Evolutionary conservation across 2,797 vertebrate genomes (phyloP), one percentile per base, ranked within the genome.

Genomic region (Alauda arvensis): DNA sequence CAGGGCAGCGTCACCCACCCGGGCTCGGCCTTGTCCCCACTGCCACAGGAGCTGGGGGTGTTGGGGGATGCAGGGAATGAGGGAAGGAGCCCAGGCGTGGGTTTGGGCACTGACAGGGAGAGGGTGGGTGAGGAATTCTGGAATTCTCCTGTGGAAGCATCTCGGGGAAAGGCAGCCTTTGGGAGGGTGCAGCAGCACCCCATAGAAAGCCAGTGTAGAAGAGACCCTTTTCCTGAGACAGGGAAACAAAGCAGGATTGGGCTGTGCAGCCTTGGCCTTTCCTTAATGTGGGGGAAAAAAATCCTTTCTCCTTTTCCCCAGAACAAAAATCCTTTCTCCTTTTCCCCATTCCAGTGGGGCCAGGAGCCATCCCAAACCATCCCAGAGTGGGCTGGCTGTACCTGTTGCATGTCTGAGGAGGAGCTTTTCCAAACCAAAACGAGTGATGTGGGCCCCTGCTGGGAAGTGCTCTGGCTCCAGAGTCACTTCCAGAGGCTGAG

Each of bases 31-130:
- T 56, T 2, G 3, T 52, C 34, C 37, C 1, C 1, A 0, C 5
- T 8, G 17, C 48, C 39, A 25, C 13, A 17, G 6, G 8, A 79
- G 18, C 12, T n/a, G 48, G 49, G 28, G 74, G 16, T 2, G 28
- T 23, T 59, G 3, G 5, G 29, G 59, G 69, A 31, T 53, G 29
- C 4, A n/a, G 70, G 55, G 57, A 23, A 37, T n/a, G 29, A 43
- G 57, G 56, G 33, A 16, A 31, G 60, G 6, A 86, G 55, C 19
- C 7, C 18, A 0, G 4, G 0, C 1, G 63, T 1, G 15, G n/a
- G 19, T 18, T 33, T 0, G 0, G 7, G 17, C 0, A 3, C 56
- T 1, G 26, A 4, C 0, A 8, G 0, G 12, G 6, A 8, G 24
- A 62, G 37, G 26, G 14, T 13, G 55, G 26, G 2, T 8, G 39